Evolutionary conservation across 2,797 vertebrate species (phyloP), one percentile per base, ranked within the genome.

Genomic region (Falco berigora): DNA sequence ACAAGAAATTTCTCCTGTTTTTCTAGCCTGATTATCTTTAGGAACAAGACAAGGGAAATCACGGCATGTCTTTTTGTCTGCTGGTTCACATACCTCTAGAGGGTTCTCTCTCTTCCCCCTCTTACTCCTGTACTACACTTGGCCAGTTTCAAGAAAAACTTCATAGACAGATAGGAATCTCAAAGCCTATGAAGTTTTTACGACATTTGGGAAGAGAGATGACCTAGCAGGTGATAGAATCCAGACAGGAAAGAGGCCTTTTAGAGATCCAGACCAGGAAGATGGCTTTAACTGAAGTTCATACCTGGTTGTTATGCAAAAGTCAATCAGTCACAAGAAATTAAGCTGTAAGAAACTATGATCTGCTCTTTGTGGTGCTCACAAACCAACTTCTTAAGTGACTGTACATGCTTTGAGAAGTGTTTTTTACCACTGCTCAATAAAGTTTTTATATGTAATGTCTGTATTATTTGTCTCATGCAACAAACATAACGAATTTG

Each of bases 391-490:
- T 82, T 82, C 46, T 71, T 42, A 67, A 87, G 21, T 82, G 74
- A 83, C 64, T 97, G 86, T 95, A 86, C 90, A 61, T 83, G 76
- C 88, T 91, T 80, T 50, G 46, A 86, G 61, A 91, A 80, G 34
- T 90, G 73, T 67, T 85, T 77, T 89, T 73, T 71, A 61, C 58
- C 49, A 77, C 68, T 68, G 10, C 53, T 92, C 62, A 97, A 96
- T 97, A 96, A 96, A 97, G 42, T 87, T 80, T 21, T 74, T 85
- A 7, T 25, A 53, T 68, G 22, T 80, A 56, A 92, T 53, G 20
- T 64, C 44, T 92, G 34, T 64, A 20, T 73, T 75, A n/a, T 50
- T 88, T 91, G 28, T 95, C 81, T 94, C 3, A 2, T 64, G 36
- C 47, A 69, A 76, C 55, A 76, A 75, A 80, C 9, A 4, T 73